These are phyloP conservation scores for Tetrao urogallus DNA, from an alignment of 2,113 vertebrate genomes.

Conservation along the genomic window DNA sequence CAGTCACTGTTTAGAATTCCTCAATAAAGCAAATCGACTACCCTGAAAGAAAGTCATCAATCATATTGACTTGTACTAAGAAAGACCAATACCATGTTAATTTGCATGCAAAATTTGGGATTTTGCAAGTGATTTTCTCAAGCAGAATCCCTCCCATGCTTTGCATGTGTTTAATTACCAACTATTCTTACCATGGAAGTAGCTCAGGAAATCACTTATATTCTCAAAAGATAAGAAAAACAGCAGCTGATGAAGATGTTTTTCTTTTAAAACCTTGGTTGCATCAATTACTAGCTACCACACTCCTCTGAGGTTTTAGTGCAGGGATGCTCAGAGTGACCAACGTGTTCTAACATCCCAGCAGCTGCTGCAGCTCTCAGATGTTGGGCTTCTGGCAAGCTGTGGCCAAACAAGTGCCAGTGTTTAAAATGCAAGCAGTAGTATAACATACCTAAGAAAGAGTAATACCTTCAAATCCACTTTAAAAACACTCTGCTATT, in stretches of 20 bases:
- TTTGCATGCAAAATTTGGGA: slow-evolving; percentile 5
- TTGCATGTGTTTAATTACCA: slow-evolving; percentile 23
- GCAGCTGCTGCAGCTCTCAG: slow-evolving; percentile 41
- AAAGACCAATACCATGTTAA: not conserved
- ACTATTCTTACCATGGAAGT: not conserved
- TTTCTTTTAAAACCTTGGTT: slow-evolving; percentile 28
- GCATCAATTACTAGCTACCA: slow-evolving; percentile 5
- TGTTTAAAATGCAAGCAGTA: not conserved
- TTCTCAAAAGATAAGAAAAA: slow-evolving; percentile 38
- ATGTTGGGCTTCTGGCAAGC: not conserved
- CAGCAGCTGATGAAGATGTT: not conserved
- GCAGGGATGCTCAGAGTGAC: not conserved
- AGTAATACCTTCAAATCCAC: accelerated
- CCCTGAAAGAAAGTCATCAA: slow-evolving; percentile 32
- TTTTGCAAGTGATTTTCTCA: slow-evolving; percentile 39
- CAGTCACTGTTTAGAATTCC: slow-evolving; percentile 40
- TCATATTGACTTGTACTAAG: slow-evolving; percentile 27
- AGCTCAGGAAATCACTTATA: slow-evolving; percentile 45
- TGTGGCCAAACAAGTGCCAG: not conserved
- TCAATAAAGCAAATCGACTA: slow-evolving; percentile 34
- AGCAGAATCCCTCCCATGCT: not conserved
- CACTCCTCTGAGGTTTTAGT: not conserved
- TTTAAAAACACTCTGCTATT: not conserved
- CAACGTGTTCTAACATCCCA: not conserved
- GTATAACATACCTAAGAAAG: not conserved